These are phyloP conservation scores for Rhinoderma darwinii DNA, from an alignment of 2,113 vertebrate species.

Conservation along the genomic window DNA sequence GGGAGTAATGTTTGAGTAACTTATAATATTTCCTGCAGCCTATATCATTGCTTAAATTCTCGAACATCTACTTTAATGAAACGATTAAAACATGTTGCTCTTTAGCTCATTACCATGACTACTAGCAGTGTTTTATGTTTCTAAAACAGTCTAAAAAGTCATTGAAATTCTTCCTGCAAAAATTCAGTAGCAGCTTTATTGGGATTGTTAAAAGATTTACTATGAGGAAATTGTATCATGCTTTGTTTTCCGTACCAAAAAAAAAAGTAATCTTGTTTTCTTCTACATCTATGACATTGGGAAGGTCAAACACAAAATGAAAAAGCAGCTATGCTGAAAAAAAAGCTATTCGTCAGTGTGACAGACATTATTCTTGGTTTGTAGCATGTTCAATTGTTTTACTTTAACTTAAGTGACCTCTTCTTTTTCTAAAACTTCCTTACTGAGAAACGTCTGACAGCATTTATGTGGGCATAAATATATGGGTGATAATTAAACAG, in stretches of 20 bases:
- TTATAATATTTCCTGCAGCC: too few relatives aligned
- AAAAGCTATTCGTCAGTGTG: conserved; percentile 24
- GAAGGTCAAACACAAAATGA: conserved; percentile 51
- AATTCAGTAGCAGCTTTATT: conserved; percentile 1
- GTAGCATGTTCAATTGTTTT: conserved; percentile 31
- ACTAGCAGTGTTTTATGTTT: neutral
- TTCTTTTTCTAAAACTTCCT: conserved; percentile 8
- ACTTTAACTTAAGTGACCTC: conserved; percentile 33
- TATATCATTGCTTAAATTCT: too few relatives aligned
- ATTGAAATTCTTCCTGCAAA: neutral
- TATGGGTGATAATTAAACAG: conserved; percentile 24
- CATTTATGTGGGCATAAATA: conserved; percentile 5
- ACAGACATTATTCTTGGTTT: conserved; percentile 51
- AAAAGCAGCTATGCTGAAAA: conserved; percentile 15
- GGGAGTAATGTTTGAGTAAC: too few relatives aligned
- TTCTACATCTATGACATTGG: conserved; percentile 36
- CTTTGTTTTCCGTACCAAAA: conserved; percentile 6
- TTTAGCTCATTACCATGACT: neutral
- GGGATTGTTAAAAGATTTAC: conserved; percentile 14
- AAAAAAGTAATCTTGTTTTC: conserved; percentile 31
- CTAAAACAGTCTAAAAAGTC: neutral
- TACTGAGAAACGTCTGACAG: conserved; percentile 2
- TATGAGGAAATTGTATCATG: conserved; percentile 1
- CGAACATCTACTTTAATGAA: too few relatives aligned
- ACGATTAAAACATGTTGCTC: neutral